Conservation (phyloP, 92 coral and sea anemone genomes). For the Parazoanthus atlanticus region DNA sequence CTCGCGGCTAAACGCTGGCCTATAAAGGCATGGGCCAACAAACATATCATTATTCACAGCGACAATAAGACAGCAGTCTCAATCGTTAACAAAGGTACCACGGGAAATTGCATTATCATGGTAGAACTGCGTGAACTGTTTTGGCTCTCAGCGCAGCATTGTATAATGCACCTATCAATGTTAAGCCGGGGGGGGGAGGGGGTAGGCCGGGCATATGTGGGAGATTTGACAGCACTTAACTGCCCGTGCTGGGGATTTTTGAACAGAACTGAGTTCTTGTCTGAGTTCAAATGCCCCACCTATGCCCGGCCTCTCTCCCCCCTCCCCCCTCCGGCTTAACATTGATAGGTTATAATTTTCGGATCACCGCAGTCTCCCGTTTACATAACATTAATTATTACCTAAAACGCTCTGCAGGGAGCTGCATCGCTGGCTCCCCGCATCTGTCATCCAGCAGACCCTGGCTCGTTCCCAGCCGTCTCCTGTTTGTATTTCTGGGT, state of each 20-base stretch:
- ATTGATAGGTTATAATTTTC: too few species aligned
- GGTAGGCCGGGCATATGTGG: too few species aligned
- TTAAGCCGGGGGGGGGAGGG: too few species aligned
- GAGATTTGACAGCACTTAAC: too few species aligned
- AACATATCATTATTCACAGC: slow-evolving; percentile 50
- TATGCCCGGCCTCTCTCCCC: too few species aligned
- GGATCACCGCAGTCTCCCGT: slow-evolving; percentile 3
- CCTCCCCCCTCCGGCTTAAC: too few species aligned
- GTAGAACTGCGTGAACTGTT: slow-evolving; percentile 53
- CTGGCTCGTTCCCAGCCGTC: too few species aligned
- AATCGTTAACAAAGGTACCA: slow-evolving; percentile 61
- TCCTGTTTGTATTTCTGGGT: too few species aligned
- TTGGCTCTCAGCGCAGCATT: slow-evolving; percentile 63
- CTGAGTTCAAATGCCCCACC: too few species aligned
- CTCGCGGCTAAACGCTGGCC: slow-evolving; percentile 54
- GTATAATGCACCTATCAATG: too few species aligned
- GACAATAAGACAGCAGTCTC: slow-evolving; percentile 44
- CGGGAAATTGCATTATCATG: slow-evolving; percentile 48
- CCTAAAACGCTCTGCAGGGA: not conserved
- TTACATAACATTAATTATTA: not conserved
- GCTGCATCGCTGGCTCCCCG: not conserved
- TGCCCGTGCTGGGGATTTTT: too few species aligned
- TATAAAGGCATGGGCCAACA: slow-evolving; percentile 46
- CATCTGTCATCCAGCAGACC: not conserved
- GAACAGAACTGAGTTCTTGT: too few species aligned